phyloP scores from a whole-genome alignment of 2,888 invertebrate species.

The Heteromyza rotundicornis region DNA sequence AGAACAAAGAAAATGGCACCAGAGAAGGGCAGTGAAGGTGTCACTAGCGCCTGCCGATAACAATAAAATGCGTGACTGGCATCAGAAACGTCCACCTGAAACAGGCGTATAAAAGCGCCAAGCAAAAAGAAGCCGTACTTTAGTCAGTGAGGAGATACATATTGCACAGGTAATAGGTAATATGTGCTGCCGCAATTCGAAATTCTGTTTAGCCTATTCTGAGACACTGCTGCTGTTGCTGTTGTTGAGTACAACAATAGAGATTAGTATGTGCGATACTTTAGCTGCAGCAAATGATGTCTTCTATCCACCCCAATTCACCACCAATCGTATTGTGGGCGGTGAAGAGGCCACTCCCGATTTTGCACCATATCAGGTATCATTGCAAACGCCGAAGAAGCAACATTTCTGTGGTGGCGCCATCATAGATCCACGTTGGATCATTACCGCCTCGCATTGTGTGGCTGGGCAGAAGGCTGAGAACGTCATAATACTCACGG shows the following conservation, averaged over 20 bases:
- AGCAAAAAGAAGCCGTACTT: constrained; percentile 22
- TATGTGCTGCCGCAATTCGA: too few relatives aligned
- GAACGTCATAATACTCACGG: constrained; percentile 47
- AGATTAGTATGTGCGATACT: not conserved
- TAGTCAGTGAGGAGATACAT: too few relatives aligned
- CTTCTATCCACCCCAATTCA: constrained; percentile 46
- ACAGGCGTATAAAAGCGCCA: constrained; percentile 19
- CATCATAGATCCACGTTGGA: constrained; percentile 53
- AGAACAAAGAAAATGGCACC: constrained; percentile 5
- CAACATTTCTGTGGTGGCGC: constrained; percentile 59
- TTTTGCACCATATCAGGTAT: constrained; percentile 58
- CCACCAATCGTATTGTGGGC: constrained; percentile 50
- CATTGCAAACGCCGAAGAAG: constrained; percentile 46
- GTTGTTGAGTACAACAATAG: not conserved
- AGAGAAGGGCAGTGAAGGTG: not conserved
- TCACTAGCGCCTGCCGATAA: constrained; percentile 14
- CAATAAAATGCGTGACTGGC: constrained; percentile 21
- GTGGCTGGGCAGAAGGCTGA: constrained; percentile 41
- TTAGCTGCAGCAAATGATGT: constrained; percentile 24
- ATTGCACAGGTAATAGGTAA: too few relatives aligned
- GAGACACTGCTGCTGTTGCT: not conserved
- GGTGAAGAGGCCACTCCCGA: constrained; percentile 50
- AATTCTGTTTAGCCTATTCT: too few relatives aligned
- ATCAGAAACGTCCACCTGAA: constrained; percentile 13
- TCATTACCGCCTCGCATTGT: constrained; percentile 59